Conservation (phyloP, 1,140 invertebrate species). For the Neoseiulus cucumeris region DNA sequence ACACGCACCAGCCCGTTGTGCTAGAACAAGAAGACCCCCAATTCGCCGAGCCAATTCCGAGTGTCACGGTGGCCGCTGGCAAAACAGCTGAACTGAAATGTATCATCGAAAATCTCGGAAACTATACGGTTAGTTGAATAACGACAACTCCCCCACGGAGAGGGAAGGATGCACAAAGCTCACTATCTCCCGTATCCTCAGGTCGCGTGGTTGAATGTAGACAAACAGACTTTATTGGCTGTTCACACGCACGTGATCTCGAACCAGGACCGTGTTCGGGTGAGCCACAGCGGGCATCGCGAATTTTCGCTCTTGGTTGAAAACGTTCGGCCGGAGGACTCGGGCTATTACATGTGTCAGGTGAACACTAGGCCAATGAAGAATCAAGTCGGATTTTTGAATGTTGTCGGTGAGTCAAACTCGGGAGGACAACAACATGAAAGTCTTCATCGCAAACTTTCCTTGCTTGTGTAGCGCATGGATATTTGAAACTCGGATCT, state of each 20-base stretch:
- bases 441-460: constrained; percentile 9
- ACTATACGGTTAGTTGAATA: constrained; percentile 49
- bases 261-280: constrained; percentile 59
- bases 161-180: no score
- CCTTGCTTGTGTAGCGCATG: neutral
- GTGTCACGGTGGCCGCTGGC: constrained; percentile 73
- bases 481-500: constrained; percentile 8
- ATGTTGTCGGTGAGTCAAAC: constrained; percentile 41
- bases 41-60: constrained; percentile 48
- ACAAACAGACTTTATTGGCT: constrained; percentile 73
- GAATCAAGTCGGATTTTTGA: constrained; percentile 50
- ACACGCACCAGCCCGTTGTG: neutral
- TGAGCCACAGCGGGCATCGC: constrained; percentile 62
- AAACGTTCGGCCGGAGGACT: constrained; percentile 67
- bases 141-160: no score
- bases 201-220: constrained; percentile 71
- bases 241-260: constrained; percentile 69
- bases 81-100: constrained; percentile 75
- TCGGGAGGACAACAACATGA: constrained; percentile 43
- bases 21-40: constrained; percentile 14
- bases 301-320: constrained; percentile 71
- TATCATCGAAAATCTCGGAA: constrained; percentile 69
- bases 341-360: constrained; percentile 63
- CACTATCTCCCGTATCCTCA: no score
- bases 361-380: constrained; percentile 22